Evolutionary conservation across 2,113 vertebrate genomes (phyloP).

Genomic region (Accipiter cooperii): DNA sequence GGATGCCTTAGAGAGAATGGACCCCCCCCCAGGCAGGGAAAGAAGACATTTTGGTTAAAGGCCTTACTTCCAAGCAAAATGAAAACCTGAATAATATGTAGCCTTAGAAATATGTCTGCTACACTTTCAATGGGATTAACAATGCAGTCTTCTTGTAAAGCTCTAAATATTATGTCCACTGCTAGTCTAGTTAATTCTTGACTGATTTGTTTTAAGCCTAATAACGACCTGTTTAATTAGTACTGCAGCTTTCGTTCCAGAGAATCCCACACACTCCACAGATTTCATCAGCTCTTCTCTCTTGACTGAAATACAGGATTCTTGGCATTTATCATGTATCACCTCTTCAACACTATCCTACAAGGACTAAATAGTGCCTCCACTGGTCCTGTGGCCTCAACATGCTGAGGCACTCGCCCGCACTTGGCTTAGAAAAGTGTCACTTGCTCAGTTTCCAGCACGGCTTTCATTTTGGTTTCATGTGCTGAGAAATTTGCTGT

Average conservation of each 20-base stretch:
- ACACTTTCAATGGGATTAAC: background rate
- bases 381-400: background rate
- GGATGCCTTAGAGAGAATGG: background rate
- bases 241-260: background rate
- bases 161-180: background rate
- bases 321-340: rapidly evolving
- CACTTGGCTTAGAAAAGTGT: background rate
- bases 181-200: background rate
- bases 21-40: background rate
- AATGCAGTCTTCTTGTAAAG: background rate
- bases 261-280: background rate
- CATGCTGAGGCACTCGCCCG: rapidly evolving
- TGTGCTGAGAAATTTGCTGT: background rate
- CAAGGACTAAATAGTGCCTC: background rate
- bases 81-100: background rate
- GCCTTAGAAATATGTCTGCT: background rate
- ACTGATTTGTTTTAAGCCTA: background rate
- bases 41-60: background rate
- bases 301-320: background rate
- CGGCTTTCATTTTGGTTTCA: background rate
- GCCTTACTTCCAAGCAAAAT: background rate
- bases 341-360: rapidly evolving
- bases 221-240: background rate
- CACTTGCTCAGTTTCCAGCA: background rate
- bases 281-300: background rate